Base-by-base conservation (phyloP, 1,140 invertebrate genomes). In the Coptotermes formosanus region DNA sequence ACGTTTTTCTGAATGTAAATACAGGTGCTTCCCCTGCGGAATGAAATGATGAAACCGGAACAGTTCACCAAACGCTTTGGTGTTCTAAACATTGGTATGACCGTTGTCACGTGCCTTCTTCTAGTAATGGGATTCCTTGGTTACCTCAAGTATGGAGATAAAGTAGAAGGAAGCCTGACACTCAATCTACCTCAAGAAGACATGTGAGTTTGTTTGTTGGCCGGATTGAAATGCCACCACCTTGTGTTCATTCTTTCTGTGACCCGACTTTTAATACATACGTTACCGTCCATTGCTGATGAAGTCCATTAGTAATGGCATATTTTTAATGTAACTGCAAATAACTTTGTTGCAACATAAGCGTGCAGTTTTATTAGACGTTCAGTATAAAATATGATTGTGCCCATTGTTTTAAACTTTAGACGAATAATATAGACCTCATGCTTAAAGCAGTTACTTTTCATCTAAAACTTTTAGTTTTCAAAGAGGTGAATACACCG, bases 51-150 rank as follows among this genome's bases (percentile, higher is more conserved):
- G 86, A 88, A 88, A 14, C 91, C 91, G 0, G 75, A 90, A 85
- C 89, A 90, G 81, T 93, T 93, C 88, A 88, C 88, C 43, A 91
- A 90, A 30, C 88, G 88, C 86, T 90, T 88, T 43, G 93, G 93
- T 7, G 91, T 93, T 2, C 87, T 93, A 12, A 93, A 92, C 86
- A 89, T 91, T 3, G 90, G 90, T 9, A 93, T 93, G 92, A 88
- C 89, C 11, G 89, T 91, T 52, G 91, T 92, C 21, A 88, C 89
- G 6, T 88, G 88, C 82, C 87, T 92, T 11, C 92, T 92, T 88
- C 88, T 90, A 30, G 89, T 90, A n/a, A 88, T 92, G 64, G 93
- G 92, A 55, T 93, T 92, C 89, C 92, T 91, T 88, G 92, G 93
- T 16, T 93, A 93, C 88, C 87, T 93, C 8, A 90, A 90, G 83